phyloP scores from a whole-genome alignment of 2,888 invertebrate genomes.

The Drosophila rellima region DNA sequence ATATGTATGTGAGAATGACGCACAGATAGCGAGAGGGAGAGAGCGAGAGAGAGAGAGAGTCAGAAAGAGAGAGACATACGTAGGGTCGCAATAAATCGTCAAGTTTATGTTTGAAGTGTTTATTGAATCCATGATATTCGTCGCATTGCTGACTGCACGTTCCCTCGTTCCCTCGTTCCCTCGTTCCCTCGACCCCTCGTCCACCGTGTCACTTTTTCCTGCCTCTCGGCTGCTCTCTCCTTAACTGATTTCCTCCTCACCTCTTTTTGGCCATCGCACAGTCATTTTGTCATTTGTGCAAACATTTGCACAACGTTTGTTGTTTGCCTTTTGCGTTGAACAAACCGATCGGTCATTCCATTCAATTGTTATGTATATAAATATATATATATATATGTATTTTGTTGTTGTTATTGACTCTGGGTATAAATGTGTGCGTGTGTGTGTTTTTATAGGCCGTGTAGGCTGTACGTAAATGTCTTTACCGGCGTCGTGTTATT shows the following conservation, averaged over 20 bases:
- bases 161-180: conserved; percentile 20
- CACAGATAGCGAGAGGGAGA: conserved; percentile 8
- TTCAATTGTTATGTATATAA: conserved; percentile 1
- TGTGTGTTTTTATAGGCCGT: conserved; percentile 46
- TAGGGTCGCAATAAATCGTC: conserved; percentile 83
- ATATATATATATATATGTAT: background rate
- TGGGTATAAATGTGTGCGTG: too few species aligned
- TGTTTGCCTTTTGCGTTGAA: conserved; percentile 26
- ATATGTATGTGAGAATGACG: conserved; percentile 32
- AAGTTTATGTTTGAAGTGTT: conserved; percentile 85
- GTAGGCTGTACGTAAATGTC: conserved; percentile 39
- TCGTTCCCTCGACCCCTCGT: background rate
- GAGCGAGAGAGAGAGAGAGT: background rate
- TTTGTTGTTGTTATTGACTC: conserved; percentile 15
- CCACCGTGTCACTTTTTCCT: background rate
- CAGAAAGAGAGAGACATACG: conserved; percentile 7
- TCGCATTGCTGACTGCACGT: conserved; percentile 62
- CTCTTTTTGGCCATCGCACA: conserved; percentile 16
- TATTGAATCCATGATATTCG: conserved; percentile 86
- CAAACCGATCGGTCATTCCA: conserved; percentile 31
- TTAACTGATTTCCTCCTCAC: background rate
- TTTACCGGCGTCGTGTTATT: conserved; percentile 47
- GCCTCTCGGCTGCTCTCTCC: background rate
- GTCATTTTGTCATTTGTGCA: conserved; percentile 58
- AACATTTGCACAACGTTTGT: conserved; percentile 69